Percentiles rank a stretch among this genome's conserved stretches.
These are phyloP conservation scores for Pristionchus entomophagus DNA, from an alignment of 2,888 invertebrate genomes.

Conservation along the genomic window DNA sequence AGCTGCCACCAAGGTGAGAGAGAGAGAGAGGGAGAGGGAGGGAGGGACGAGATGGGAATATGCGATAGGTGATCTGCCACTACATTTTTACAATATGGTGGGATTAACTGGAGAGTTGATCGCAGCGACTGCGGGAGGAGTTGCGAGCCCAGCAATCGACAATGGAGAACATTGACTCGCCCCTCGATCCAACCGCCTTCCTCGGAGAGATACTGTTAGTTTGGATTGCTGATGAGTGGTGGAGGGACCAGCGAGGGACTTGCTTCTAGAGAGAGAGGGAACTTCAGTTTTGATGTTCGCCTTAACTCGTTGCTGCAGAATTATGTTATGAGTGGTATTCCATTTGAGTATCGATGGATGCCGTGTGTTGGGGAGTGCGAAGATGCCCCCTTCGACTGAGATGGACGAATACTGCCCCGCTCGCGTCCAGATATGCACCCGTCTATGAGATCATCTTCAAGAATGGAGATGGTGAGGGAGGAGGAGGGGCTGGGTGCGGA, in stretches of 20 bases:
- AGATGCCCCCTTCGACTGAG: conserved; percentile 80
- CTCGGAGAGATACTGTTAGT: conserved; percentile 76
- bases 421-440: conserved; percentile 77
- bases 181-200: conserved; percentile 79
- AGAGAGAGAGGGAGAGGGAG: background rate
- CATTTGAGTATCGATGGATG: conserved; percentile 78
- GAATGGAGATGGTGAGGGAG: conserved; percentile 80
- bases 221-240: too few species aligned
- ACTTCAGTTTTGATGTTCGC: too few species aligned
- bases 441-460: conserved; percentile 80
- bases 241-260: background rate
- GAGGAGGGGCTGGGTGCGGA: background rate
- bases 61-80: too few species aligned
- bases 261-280: too few species aligned
- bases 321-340: background rate
- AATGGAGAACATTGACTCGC: conserved; percentile 80
- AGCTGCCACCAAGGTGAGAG: conserved; percentile 51
- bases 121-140: conserved; percentile 78
- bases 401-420: conserved; percentile 80
- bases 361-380: conserved; percentile 81
- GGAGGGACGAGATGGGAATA: background rate
- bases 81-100: background rate
- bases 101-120: too few species aligned
- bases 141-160: conserved; percentile 77
- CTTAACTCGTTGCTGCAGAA: too few species aligned